A percentile compares a stretch with the other conserved stretches of the same genome.
phyloP scores from a whole-genome alignment of 2,797 vertebrate species.

The Microchirus variegatus region DNA sequence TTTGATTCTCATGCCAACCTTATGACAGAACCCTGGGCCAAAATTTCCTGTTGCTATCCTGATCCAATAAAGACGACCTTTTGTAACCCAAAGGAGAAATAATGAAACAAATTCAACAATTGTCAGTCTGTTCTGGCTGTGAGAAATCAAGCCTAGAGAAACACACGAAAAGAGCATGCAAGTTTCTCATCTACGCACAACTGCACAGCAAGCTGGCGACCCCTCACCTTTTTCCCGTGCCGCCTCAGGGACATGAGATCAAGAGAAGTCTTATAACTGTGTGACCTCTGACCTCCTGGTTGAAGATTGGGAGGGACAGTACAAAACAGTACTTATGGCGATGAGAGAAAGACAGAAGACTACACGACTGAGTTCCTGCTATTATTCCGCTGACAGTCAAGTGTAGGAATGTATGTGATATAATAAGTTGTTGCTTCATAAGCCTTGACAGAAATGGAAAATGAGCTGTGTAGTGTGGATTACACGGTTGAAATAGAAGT shows the following conservation, averaged over 20 bases:
- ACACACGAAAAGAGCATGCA: conserved; percentile 39
- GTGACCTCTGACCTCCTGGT: conserved; percentile 43
- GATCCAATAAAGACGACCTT: conserved; percentile 33
- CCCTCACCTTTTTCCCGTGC: conserved; percentile 30
- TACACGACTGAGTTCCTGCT: background rate
- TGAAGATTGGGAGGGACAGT: conserved; percentile 13
- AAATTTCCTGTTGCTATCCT: conserved; percentile 31
- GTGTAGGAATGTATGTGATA: conserved; percentile 12
- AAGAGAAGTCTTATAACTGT: conserved; percentile 34
- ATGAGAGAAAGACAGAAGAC: conserved; percentile 13
- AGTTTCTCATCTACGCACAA: conserved; percentile 33
- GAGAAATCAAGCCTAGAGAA: conserved; percentile 45
- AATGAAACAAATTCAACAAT: conserved; percentile 56
- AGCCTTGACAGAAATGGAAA: background rate
- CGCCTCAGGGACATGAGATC: conserved; percentile 39
- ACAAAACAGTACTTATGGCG: conserved; percentile 16
- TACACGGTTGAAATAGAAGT: background rate
- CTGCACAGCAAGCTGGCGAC: conserved; percentile 35
- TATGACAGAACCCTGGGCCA: conserved; percentile 36
- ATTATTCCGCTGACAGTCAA: conserved; percentile 10
- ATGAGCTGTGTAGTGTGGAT: background rate
- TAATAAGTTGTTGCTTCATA: conserved; percentile 10
- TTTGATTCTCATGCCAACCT: conserved; percentile 41
- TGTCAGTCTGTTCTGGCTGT: conserved; percentile 56
- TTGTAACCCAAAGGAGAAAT: conserved; percentile 40